A percentile compares a stretch with the other conserved stretches of the same genome.
Conservation (phyloP, 2,888 invertebrate genomes). For the Gasteruption jaculator region DNA sequence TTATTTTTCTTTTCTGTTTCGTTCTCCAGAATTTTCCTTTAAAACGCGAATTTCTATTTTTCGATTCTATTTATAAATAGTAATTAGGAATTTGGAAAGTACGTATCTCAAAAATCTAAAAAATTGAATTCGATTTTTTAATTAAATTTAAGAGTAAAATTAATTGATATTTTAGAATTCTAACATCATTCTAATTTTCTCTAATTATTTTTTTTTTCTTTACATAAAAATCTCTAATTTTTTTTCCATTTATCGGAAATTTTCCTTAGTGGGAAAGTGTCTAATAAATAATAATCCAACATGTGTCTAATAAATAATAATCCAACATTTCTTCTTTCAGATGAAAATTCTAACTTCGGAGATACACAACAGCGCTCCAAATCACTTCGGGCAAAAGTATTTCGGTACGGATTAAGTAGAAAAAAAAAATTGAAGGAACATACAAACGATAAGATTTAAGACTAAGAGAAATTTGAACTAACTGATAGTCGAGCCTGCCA, state of each 20-base stretch:
- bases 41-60: constrained; percentile 5
- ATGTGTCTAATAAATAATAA: constrained; percentile 1
- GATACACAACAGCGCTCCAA: constrained; percentile 90
- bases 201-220: constrained; percentile 17
- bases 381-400: constrained; percentile 97
- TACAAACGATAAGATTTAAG: constrained; percentile 4
- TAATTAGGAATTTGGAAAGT: no score
- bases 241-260: no score
- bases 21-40: constrained; percentile 5
- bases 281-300: constrained; percentile 1
- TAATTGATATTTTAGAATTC: no score
- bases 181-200: no score
- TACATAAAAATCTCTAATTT: constrained; percentile 1
- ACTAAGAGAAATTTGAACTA: constrained; percentile 10
- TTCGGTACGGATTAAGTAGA: constrained; percentile 91
- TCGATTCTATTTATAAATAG: no score
- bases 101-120: constrained; percentile 2
- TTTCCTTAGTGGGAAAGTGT: no score
- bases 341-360: constrained; percentile 96
- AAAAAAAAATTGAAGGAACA: constrained; percentile 18
- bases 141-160: constrained; percentile 4
- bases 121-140: neutral
- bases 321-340: constrained; percentile 53
- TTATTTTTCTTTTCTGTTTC: neutral
- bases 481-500: no score